phyloP scores from a whole-genome alignment of 30 jellyfish, hydroid and myxozoan genomes.

The Cassiopea andromeda region DNA sequence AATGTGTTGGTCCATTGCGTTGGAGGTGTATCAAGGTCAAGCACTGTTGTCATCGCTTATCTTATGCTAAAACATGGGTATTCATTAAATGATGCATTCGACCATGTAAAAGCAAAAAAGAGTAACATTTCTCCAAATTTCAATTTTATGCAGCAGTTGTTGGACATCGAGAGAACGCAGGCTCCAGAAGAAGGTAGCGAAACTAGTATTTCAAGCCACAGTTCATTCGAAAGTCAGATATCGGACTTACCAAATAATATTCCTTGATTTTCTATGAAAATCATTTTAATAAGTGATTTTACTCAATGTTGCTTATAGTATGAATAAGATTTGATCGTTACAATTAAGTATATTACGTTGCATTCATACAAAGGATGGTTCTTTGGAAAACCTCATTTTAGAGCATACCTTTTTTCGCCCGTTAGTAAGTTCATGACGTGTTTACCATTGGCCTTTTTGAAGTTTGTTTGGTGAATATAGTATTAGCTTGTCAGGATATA shows the following conservation, averaged over 20 bases:
- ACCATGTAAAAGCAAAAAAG: conserved; percentile 86
- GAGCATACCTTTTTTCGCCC: too few relatives aligned
- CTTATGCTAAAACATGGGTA: conserved; percentile 86
- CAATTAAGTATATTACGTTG: background rate
- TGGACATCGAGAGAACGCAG: conserved; percentile 90
- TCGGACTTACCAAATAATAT: conserved; percentile 49
- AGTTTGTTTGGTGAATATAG: too few relatives aligned
- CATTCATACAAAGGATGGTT: background rate
- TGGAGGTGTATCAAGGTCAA: conserved; percentile 97
- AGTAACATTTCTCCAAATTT: conserved; percentile 96
- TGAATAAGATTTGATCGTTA: background rate
- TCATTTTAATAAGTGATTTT: background rate
- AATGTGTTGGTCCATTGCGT: conserved; percentile 92
- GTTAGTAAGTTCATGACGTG: too few relatives aligned
- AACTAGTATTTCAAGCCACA: conserved; percentile 59
- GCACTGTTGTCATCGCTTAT: conserved; percentile 95
- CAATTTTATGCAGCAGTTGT: conserved; percentile 97
- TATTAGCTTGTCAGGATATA: too few relatives aligned
- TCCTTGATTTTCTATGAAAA: background rate
- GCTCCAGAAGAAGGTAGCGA: conserved; percentile 72
- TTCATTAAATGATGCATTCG: conserved; percentile 95
- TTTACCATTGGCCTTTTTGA: too few relatives aligned
- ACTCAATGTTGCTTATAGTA: background rate
- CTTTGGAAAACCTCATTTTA: background rate
- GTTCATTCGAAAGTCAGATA: conserved; percentile 50